Percentiles rank a stretch among this genome's conserved stretches.
These are phyloP conservation scores for Scaptomyza caliginosa DNA, from an alignment of 2,888 invertebrate genomes.

Conservation along the genomic window DNA sequence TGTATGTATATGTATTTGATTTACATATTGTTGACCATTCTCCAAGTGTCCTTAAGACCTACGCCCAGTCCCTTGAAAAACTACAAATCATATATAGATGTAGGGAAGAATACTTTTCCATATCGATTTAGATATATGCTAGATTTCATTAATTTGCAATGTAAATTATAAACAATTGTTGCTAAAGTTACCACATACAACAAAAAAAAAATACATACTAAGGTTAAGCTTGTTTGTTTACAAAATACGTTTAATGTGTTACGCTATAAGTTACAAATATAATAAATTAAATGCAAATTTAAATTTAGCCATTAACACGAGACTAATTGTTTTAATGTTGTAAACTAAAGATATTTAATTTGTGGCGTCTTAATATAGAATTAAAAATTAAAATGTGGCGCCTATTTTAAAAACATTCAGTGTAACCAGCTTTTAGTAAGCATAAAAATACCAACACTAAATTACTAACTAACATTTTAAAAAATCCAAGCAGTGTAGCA, in stretches of 20 bases:
- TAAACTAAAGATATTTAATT: not conserved
- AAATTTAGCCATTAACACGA: conserved; percentile 18
- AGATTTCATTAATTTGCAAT: conserved; percentile 65
- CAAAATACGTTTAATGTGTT: conserved; percentile 65
- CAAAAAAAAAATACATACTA: conserved; percentile 44
- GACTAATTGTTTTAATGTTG: not conserved
- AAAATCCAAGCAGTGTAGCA: not conserved
- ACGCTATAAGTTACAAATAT: conserved; percentile 56
- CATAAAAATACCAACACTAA: not conserved
- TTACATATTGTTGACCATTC: conserved; percentile 26
- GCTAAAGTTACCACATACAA: conserved; percentile 63
- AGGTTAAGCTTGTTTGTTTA: conserved; percentile 73
- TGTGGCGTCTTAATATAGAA: too few relatives aligned
- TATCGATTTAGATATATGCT: conserved; percentile 36
- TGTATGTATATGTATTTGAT: conserved; percentile 20
- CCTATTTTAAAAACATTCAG: not conserved
- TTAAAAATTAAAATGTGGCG: not conserved
- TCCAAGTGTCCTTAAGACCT: conserved; percentile 67
- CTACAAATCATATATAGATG: conserved; percentile 45
- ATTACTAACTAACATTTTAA: not conserved
- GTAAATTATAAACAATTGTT: conserved; percentile 66
- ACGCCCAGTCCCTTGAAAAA: conserved; percentile 60
- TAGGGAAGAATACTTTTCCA: conserved; percentile 34
- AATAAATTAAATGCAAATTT: conserved; percentile 63
- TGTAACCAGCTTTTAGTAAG: not conserved